Conservation (phyloP, 2,888 invertebrate genomes). For the Norana najaformis region DNA sequence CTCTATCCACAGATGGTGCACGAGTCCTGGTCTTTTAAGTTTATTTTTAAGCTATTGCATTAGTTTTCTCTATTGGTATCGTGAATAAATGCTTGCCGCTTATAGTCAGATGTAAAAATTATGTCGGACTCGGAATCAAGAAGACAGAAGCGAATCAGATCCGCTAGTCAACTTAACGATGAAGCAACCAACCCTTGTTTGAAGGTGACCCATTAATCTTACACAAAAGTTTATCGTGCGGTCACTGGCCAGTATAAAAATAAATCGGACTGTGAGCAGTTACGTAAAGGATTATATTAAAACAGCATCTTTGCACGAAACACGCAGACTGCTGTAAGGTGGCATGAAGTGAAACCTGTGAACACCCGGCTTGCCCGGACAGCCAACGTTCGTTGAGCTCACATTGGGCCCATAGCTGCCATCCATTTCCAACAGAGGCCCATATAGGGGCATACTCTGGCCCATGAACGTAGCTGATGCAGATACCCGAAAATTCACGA, state of each 20-base stretch:
- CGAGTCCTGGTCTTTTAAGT: background rate
- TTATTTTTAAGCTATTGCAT: background rate
- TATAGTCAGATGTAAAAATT: background rate
- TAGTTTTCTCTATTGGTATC: background rate
- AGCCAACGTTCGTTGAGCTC: no score
- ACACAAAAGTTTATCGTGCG: background rate
- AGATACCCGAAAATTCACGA: no score
- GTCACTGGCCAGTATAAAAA: background rate
- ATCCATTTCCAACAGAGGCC: no score
- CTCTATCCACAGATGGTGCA: background rate
- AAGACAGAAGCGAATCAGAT: constrained; percentile 21
- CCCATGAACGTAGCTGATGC: no score
- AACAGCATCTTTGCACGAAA: background rate
- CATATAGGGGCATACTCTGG: no score
- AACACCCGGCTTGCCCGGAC: no score
- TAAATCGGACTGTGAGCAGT: background rate
- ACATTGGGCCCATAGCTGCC: no score
- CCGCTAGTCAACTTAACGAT: constrained; percentile 21
- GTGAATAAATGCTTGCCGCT: background rate
- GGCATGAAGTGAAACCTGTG: background rate
- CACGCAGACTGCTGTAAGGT: background rate
- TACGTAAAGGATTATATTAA: background rate
- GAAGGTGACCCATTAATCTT: constrained; percentile 24
- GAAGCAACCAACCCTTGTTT: constrained; percentile 21
- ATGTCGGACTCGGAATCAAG: background rate